Evolutionary conservation across 2,797 vertebrate genomes (phyloP).

Genomic region (Pipistrellus kuhlii): DNA sequence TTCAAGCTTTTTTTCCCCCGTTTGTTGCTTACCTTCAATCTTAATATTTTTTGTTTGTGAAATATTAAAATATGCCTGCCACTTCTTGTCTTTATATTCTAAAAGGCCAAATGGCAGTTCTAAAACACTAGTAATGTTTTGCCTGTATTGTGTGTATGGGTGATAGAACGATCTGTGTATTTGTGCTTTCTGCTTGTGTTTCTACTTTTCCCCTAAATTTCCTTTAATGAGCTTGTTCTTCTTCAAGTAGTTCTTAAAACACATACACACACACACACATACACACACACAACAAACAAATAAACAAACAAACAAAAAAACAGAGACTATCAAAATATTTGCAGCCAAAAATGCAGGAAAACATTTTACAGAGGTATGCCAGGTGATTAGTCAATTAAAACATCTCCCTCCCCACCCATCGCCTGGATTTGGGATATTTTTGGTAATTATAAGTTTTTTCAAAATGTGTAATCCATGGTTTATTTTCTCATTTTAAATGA

Average conservation of each 20-base stretch:
- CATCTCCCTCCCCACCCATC: not conserved
- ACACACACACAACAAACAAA: not conserved
- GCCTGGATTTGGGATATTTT: not conserved
- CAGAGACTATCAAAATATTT: not conserved
- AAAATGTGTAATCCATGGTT: not conserved
- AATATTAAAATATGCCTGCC: too few species aligned
- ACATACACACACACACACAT: too few species aligned
- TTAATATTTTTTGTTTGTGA: too few species aligned
- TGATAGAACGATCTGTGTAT: not conserved
- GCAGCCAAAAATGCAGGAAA: not conserved
- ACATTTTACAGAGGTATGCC: not conserved
- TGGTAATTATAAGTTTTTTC: not conserved
- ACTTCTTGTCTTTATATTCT: not conserved
- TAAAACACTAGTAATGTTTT: not conserved
- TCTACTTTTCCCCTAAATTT: not conserved
- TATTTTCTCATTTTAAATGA: slow-evolving; percentile 5
- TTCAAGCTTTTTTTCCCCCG: too few species aligned
- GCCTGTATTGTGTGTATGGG: not conserved
- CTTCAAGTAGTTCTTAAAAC: slow-evolving; percentile 36
- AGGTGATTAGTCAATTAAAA: slow-evolving; percentile 6
- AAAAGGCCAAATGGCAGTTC: slow-evolving; percentile 13
- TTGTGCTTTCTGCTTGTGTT: not conserved
- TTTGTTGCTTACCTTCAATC: too few species aligned
- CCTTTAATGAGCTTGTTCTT: slow-evolving; percentile 23
- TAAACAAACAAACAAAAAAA: slow-evolving; percentile 6